Percentiles rank a stretch among this genome's conserved stretches.
phyloP scores from a whole-genome alignment of 1,140 invertebrate species.

The Drosophila nikananu region DNA sequence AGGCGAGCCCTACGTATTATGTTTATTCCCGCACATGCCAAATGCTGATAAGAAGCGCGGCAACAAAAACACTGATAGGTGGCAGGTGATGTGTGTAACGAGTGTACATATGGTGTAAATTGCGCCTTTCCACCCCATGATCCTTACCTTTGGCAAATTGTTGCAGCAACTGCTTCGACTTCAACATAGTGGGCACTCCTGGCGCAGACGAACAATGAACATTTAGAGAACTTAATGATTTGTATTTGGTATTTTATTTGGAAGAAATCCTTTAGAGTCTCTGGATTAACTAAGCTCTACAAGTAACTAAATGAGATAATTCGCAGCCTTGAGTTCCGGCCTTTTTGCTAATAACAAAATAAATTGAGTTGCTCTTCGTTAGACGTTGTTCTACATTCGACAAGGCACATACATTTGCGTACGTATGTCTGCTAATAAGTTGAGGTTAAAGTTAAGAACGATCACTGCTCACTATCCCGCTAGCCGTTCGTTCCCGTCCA shows the following conservation, averaged over 20 bases:
- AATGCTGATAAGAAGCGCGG: constrained; percentile 26
- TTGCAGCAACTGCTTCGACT: constrained; percentile 70
- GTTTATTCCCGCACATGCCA: constrained; percentile 36
- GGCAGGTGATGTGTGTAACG: constrained; percentile 8
- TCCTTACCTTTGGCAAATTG: constrained; percentile 75
- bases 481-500: constrained; percentile 31
- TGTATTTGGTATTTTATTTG: constrained; percentile 31
- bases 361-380: not conserved
- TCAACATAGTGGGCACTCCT: constrained; percentile 64
- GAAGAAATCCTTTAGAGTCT: not conserved
- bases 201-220: constrained; percentile 22
- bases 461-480: constrained; percentile 27
- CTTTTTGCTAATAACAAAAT: constrained; percentile 1
- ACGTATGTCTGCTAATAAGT: not conserved
- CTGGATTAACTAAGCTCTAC: constrained; percentile 11
- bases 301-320: constrained; percentile 25
- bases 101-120: constrained; percentile 5
- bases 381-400: constrained; percentile 11
- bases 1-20: constrained; percentile 46
- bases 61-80: constrained; percentile 34
- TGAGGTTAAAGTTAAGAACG: constrained; percentile 8
- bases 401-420: constrained; percentile 3
- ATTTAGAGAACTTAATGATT: constrained; percentile 32
- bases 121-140: constrained; percentile 15
- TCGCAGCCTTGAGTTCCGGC: not conserved